Conservation (phyloP, 2,113 vertebrate species). For the Psettodes erumei region DNA sequence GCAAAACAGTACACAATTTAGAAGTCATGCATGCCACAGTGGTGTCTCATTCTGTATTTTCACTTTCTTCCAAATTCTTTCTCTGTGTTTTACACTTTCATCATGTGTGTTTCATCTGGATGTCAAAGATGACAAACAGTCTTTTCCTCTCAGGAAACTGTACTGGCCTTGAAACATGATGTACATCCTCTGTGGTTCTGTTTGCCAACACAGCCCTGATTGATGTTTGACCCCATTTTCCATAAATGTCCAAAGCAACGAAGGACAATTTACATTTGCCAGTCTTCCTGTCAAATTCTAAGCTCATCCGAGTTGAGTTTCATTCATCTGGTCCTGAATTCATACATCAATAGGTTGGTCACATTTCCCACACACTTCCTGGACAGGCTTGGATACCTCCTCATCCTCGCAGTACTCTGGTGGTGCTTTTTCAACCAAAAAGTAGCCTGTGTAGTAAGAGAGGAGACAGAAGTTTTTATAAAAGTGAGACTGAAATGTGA, state of each 20-base stretch:
- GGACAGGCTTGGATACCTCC: slow-evolving; percentile 71
- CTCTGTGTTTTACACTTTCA: slow-evolving; percentile 8
- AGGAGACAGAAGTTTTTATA: background rate
- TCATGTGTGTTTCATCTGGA: too few relatives aligned
- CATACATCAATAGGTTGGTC: slow-evolving; percentile 61
- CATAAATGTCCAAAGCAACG: slow-evolving; percentile 15
- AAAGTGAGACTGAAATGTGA: background rate
- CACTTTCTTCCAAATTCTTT: background rate
- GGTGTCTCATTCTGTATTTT: background rate
- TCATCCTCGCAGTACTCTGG: slow-evolving; percentile 37
- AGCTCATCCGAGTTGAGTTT: background rate
- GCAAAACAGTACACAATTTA: slow-evolving; percentile 1
- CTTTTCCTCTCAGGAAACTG: slow-evolving; percentile 10
- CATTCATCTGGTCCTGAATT: slow-evolving; percentile 15
- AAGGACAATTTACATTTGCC: background rate
- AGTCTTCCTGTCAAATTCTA: background rate
- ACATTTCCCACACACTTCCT: slow-evolving; percentile 75
- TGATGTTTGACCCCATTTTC: background rate
- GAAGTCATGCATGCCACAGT: background rate
- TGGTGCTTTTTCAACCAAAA: slow-evolving; percentile 5
- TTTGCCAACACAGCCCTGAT: background rate
- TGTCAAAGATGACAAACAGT: slow-evolving; percentile 11
- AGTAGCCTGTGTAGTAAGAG: slow-evolving; percentile 50
- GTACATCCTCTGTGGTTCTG: background rate
- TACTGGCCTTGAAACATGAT: background rate